Percentiles rank a stretch among this genome's conserved stretches.
These are phyloP conservation scores for Alectoris magna DNA, from an alignment of 2,797 vertebrate genomes.

Conservation along the genomic window DNA sequence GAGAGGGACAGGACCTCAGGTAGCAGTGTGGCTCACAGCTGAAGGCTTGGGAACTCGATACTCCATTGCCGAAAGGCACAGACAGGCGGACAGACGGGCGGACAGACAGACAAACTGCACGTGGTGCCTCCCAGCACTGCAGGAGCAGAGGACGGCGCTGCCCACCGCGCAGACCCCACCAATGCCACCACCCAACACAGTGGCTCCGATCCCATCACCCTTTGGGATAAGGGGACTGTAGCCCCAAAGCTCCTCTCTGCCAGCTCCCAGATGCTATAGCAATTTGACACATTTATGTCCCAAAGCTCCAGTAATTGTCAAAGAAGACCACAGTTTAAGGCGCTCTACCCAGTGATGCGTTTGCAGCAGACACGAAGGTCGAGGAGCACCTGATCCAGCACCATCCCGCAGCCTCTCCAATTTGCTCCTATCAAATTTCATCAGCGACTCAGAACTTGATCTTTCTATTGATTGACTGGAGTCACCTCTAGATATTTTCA, in stretches of 20 bases:
- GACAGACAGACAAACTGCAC: neutral
- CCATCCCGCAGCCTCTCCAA: constrained; percentile 52
- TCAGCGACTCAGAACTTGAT: constrained; percentile 75
- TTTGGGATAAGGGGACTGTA: neutral
- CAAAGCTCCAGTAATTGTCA: neutral
- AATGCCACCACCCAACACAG: neutral
- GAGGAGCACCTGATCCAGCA: constrained; percentile 72
- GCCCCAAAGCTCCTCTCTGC: constrained; percentile 12
- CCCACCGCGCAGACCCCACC: neutral
- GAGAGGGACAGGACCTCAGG: constrained; percentile 27
- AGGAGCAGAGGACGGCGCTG: neutral
- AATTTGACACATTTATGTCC: neutral
- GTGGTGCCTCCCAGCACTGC: neutral
- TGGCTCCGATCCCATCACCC: neutral
- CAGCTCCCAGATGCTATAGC: neutral
- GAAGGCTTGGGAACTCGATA: constrained; percentile 45
- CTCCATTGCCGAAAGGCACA: constrained; percentile 39
- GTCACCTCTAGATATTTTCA: constrained; percentile 76
- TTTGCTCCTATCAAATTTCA: constrained; percentile 78
- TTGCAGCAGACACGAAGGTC: constrained; percentile 52
- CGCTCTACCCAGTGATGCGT: constrained; percentile 36
- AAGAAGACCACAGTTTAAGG: constrained; percentile 40
- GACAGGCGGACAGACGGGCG: neutral
- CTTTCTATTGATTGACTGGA: constrained; percentile 74
- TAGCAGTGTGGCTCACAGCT: constrained; percentile 46